Evolutionary conservation across 2,113 vertebrate species (phyloP).

Genomic region (Heterochromis multidens): DNA sequence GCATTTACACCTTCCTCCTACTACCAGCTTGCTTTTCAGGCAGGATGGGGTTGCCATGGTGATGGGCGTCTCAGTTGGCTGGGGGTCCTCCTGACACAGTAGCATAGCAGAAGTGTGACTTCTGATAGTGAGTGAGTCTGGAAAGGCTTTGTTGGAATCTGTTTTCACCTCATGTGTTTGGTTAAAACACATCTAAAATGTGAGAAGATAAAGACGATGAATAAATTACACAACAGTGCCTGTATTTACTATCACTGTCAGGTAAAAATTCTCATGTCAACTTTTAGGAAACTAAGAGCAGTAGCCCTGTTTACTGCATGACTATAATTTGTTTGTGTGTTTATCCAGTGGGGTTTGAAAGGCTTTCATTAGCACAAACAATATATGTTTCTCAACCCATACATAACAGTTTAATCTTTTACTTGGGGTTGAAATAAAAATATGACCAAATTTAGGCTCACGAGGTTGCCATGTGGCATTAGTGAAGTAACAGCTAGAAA

Average conservation of each 20-base stretch:
- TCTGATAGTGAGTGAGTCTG: not conserved
- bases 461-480: not conserved
- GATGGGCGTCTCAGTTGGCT: constrained; percentile 14
- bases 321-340: not conserved
- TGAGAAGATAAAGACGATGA: not conserved
- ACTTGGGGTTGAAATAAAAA: not conserved
- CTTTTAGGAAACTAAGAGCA: not conserved
- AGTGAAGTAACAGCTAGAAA: not conserved
- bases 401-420: not conserved
- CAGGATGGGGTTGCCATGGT: constrained; percentile 50
- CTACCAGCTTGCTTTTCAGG: constrained; percentile 8
- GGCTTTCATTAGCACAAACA: not conserved
- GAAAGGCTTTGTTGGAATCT: not conserved
- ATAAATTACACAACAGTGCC: not conserved
- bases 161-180: not conserved
- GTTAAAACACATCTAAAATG: not conserved
- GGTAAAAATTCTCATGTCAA: not conserved
- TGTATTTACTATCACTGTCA: not conserved
- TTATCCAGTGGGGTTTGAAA: not conserved
- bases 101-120: constrained; percentile 20
- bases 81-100: not conserved
- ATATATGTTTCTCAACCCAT: not conserved
- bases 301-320: not conserved
- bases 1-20: constrained; percentile 34
- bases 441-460: not conserved